Evolutionary conservation across 2,888 invertebrate genomes (phyloP).

Genomic region (Linyphia triangularis): DNA sequence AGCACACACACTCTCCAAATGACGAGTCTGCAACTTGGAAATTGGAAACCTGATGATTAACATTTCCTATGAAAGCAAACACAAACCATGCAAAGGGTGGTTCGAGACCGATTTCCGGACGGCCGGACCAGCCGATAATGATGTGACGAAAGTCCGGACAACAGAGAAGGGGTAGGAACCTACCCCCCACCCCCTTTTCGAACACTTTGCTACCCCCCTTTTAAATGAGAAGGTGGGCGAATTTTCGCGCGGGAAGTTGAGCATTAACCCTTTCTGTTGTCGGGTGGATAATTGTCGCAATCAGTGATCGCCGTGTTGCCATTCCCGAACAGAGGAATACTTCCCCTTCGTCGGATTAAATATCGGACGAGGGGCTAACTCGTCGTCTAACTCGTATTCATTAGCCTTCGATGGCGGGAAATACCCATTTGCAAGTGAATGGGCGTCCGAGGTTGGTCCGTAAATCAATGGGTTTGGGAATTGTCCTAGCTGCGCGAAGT

Average conservation of each 20-base stretch:
- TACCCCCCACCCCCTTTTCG: not conserved
- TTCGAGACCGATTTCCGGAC: constrained; percentile 65
- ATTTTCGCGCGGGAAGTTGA: constrained; percentile 59
- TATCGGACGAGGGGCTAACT: constrained; percentile 13
- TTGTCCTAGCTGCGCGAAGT: not conserved
- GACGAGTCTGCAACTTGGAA: constrained; percentile 64
- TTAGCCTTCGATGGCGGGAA: constrained; percentile 40
- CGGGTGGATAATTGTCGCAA: constrained; percentile 62
- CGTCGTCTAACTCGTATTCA: constrained; percentile 43
- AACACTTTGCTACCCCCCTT: constrained; percentile 13
- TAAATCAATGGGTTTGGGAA: constrained; percentile 21
- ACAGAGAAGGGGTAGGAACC: not conserved
- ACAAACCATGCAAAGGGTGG: constrained; percentile 52
- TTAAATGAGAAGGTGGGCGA: constrained; percentile 47
- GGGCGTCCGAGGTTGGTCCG: not conserved
- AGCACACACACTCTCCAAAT: constrained; percentile 36
- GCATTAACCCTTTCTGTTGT: constrained; percentile 59
- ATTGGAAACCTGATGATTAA: constrained; percentile 68
- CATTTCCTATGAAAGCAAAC: constrained; percentile 64
- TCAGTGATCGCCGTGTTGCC: constrained; percentile 62
- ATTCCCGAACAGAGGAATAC: constrained; percentile 34
- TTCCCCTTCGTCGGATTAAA: constrained; percentile 38
- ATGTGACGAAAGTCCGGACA: constrained; percentile 34
- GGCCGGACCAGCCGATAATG: constrained; percentile 64
- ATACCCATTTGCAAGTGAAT: constrained; percentile 52